Evolutionary conservation across 2,113 vertebrate species (phyloP), one percentile per base, ranked within the genome.

Genomic region (Salminus brasiliensis): DNA sequence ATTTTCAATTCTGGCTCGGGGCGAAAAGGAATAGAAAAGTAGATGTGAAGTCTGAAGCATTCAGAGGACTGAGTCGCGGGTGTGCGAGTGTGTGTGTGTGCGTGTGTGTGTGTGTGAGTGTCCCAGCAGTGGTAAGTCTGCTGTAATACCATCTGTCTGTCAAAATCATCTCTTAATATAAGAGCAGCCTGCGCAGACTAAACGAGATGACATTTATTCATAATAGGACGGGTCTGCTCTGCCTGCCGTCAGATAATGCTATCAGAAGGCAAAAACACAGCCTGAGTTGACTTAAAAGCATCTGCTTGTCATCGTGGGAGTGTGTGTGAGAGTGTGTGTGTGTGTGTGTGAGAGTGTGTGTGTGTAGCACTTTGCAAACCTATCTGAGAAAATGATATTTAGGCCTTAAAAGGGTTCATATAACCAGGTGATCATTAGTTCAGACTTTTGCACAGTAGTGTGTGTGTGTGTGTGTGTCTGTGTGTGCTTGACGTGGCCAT

Each of bases 141-240:
- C 49, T 43, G 52, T 59, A 67, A 69, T 59, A 59, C 23, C 52
- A 12, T 53, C 74, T 57, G 25, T 60, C 53, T 57, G 36, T 32
- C 49, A 55, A 10, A 16, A 27, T 60, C 34, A 70, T 21, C 39
- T 41, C 43, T 15, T 45, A 60, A 39, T 23, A 53, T 69, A 66
- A 70, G 36, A 78, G 27, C 59, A 45, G 43, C 13, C 43, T 39
- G 52, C 66, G 15, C 30, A 7, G 68, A 12, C 53, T 74, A 60
- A 74, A 47, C 15, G 41, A 63, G 62, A 74, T 5, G 39, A 36
- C 39, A 69, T 70, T 66, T 70, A 70, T 69, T 78, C 66, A 60
- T 59, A 45, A 70, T 60, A n/a, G 66, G 18, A 52, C 45, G 45
- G 66, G 68, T 70, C 25, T 78, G 66, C 76, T 45, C 12, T 45